phyloP scores from a whole-genome alignment of 2,888 invertebrate species.

The Hirtodrosophila duncani region DNA sequence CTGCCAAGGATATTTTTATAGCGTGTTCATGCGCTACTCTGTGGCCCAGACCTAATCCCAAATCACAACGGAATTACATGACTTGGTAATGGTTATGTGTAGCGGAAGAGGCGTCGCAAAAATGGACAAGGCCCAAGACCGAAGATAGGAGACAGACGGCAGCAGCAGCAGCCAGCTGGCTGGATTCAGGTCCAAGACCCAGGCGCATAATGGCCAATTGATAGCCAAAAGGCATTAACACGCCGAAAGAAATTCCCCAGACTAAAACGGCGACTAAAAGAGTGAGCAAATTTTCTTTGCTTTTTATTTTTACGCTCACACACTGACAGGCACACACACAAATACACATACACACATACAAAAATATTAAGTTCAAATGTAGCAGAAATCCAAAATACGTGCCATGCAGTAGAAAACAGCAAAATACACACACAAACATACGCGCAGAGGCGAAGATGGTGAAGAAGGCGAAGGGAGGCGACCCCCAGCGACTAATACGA shows the following conservation, averaged over 20 bases:
- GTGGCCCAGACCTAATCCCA: constrained; percentile 61
- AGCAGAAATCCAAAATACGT: constrained; percentile 71
- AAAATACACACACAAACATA: not conserved
- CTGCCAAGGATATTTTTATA: constrained; percentile 67
- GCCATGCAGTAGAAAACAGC: constrained; percentile 66
- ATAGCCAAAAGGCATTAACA: constrained; percentile 72
- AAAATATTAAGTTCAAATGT: constrained; percentile 72
- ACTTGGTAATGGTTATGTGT: constrained; percentile 65
- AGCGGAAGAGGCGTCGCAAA: constrained; percentile 44
- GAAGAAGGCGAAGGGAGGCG: not conserved
- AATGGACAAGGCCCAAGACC: constrained; percentile 39
- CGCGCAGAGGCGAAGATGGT: not conserved
- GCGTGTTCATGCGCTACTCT: constrained; percentile 57
- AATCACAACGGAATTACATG: constrained; percentile 72
- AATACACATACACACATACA: constrained; percentile 6
- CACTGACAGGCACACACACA: constrained; percentile 23
- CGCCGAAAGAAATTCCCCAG: constrained; percentile 63
- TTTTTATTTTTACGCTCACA: constrained; percentile 11
- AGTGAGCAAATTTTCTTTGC: constrained; percentile 50
- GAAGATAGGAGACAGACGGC: constrained; percentile 21
- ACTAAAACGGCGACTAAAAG: constrained; percentile 47
- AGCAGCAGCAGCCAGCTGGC: not conserved
- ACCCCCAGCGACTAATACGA: too few species aligned
- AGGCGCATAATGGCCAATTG: constrained; percentile 69
- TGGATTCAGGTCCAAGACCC: constrained; percentile 14